phyloP scores from a whole-genome alignment of 2,797 vertebrate genomes.

The Rhabdophis nuchalis region DNA sequence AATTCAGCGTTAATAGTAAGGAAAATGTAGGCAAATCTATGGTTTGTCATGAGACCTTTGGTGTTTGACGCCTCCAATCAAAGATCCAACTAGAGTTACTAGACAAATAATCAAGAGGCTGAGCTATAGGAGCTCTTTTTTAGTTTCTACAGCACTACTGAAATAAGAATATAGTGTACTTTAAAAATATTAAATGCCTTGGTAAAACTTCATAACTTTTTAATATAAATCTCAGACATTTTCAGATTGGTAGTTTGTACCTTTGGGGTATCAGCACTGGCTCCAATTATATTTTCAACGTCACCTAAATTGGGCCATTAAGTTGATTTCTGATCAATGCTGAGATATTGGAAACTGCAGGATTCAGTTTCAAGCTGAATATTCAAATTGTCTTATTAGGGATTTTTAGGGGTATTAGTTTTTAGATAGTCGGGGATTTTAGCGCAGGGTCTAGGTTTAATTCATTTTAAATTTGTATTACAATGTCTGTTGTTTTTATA shows the following conservation, averaged over 20 bases:
- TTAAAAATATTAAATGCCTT: neutral
- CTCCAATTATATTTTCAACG: neutral
- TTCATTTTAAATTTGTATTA: too few relatives aligned
- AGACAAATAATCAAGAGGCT: constrained; percentile 2
- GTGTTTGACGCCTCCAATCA: neutral
- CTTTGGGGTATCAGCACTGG: neutral
- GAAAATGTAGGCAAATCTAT: neutral
- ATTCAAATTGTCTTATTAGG: too few relatives aligned
- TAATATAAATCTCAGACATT: neutral
- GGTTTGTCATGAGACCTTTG: neutral
- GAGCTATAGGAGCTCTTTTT: neutral
- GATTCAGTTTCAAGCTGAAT: too few relatives aligned
- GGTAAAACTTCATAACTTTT: neutral
- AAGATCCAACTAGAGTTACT: neutral
- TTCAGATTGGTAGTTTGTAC: neutral
- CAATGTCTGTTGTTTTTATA: too few relatives aligned
- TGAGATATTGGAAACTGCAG: neutral
- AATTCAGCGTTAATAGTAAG: neutral
- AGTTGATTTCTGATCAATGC: neutral
- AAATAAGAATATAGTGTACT: neutral
- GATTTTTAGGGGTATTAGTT: too few relatives aligned
- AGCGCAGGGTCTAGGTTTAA: too few relatives aligned
- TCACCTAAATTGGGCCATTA: neutral
- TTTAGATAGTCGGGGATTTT: too few relatives aligned
- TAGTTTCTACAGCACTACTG: neutral